These are phyloP conservation scores for Parnassius apollo DNA, from an alignment of 2,888 invertebrate species.

Conservation along the genomic window DNA sequence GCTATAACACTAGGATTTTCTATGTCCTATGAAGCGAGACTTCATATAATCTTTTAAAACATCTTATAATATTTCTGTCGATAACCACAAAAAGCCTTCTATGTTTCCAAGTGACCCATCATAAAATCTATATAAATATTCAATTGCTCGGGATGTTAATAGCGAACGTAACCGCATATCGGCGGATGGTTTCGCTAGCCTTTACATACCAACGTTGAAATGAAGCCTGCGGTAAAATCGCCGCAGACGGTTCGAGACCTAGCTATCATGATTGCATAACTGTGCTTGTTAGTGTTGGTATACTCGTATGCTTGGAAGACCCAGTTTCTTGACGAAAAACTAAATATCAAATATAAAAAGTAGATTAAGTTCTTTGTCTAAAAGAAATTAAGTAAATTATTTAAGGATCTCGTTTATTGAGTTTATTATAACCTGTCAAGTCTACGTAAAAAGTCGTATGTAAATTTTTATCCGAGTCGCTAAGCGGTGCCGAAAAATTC, in stretches of 20 bases:
- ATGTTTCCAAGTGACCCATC: not conserved
- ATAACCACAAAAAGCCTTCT: slow-evolving; percentile 9
- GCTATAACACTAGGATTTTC: too few species aligned
- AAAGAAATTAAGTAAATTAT: too few species aligned
- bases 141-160: slow-evolving; percentile 9
- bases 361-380: too few species aligned
- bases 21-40: too few species aligned
- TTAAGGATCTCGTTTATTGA: too few species aligned
- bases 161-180: slow-evolving; percentile 1
- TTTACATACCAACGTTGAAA: slow-evolving; percentile 16
- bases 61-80: not conserved
- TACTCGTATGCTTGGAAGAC: not conserved
- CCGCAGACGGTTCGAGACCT: slow-evolving; percentile 3
- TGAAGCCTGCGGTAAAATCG: slow-evolving; percentile 7
- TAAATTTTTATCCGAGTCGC: too few species aligned
- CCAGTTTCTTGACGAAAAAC: not conserved
- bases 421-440: too few species aligned
- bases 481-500: too few species aligned
- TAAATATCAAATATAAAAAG: not conserved
- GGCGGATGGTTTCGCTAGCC: slow-evolving; percentile 13
- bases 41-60: too few species aligned
- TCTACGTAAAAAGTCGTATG: too few species aligned
- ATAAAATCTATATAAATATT: not conserved
- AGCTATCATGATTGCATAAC: slow-evolving; percentile 9
- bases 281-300: not conserved